Conservation (phyloP, 1,140 invertebrate species). For the Listronotus oregonensis region DNA sequence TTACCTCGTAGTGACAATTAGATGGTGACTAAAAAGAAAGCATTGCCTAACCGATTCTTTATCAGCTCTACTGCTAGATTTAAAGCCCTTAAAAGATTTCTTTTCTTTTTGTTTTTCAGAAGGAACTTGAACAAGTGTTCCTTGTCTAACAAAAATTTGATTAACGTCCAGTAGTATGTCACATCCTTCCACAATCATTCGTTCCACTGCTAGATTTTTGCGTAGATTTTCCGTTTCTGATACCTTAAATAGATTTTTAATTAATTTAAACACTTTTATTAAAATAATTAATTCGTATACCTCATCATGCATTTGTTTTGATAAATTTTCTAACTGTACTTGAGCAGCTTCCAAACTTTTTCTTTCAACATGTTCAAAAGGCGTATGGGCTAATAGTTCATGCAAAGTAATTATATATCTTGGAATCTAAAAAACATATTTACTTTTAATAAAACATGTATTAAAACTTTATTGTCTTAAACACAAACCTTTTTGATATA, state of each 20-base stretch:
- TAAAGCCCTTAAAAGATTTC: slow-evolving; percentile 66
- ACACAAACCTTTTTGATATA: too few species aligned
- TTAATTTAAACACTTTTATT: background rate
- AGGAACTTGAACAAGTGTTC: slow-evolving; percentile 72
- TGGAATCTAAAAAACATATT: slow-evolving; percentile 71
- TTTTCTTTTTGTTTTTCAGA: slow-evolving; percentile 66
- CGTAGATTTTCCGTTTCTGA: slow-evolving; percentile 93
- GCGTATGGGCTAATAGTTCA: slow-evolving; percentile 89
- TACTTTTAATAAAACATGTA: too few species aligned
- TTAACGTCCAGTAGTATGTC: slow-evolving; percentile 93
- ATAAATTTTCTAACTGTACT: slow-evolving; percentile 87
- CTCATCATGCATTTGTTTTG: slow-evolving; percentile 81
- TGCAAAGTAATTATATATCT: slow-evolving; percentile 91
- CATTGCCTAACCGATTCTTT: slow-evolving; percentile 79
- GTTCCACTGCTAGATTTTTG: slow-evolving; percentile 90
- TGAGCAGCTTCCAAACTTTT: slow-evolving; percentile 87
- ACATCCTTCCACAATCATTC: slow-evolving; percentile 95
- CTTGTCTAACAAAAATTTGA: slow-evolving; percentile 88
- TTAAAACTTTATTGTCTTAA: too few species aligned
- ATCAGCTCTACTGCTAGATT: slow-evolving; percentile 59
- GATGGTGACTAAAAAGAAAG: slow-evolving; percentile 84
- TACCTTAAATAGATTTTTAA: slow-evolving; percentile 63
- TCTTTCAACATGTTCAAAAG: slow-evolving; percentile 92
- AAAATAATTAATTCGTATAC: slow-evolving; percentile 55
- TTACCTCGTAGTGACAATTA: slow-evolving; percentile 76